Evolutionary conservation across 2,888 invertebrate species (phyloP), one percentile per base, ranked within the genome.

Genomic region (Lasioglossum marginatum): DNA sequence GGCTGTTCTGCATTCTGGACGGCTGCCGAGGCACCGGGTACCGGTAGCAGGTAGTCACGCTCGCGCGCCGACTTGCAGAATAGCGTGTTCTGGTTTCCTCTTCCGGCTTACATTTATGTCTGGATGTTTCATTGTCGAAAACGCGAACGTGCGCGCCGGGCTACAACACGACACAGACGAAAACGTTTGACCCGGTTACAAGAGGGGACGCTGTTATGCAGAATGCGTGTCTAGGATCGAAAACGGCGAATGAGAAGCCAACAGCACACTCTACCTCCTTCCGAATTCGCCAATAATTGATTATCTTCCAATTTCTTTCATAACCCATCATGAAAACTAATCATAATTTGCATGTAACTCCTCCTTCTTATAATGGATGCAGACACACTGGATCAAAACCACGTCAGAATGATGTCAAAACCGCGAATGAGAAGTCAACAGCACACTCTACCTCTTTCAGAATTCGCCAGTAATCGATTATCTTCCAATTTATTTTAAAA

Each of bases 41-140:
- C 75, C 85, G 60, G 66, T 70, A 70, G 77, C 82, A 73, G 73
- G 52, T 71, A 83, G 85, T 79, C 70, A 80, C 63, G 75, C 79
- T 82, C 68, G 73, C 86, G 84, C 84, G 60, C 84, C 57, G 66
- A 79, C 86, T 86, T 60, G 77, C 83, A 27, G 75, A 83, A 76
- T 74, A 70, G 82, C 90, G 90, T 88, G 90, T 88, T 90, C 90
- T 89, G 91, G 89, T 91, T 91, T 92, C 91, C 91, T 85, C 76
- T 92, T 92, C 92, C 92, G 92, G 91, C 90, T 91, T 90, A 89
- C 92, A 92, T 92, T 92, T 91, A 89, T 90, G 90, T 92, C 91
- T 91, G 89, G 89, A 90, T 90, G 89, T 92, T 92, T 90, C 92
- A 92, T 92, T 91, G 92, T 91, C 87, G 90, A 90, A 66, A 90